Evolutionary conservation across 2,113 vertebrate genomes (phyloP).

Genomic region (Suricata suricatta): DNA sequence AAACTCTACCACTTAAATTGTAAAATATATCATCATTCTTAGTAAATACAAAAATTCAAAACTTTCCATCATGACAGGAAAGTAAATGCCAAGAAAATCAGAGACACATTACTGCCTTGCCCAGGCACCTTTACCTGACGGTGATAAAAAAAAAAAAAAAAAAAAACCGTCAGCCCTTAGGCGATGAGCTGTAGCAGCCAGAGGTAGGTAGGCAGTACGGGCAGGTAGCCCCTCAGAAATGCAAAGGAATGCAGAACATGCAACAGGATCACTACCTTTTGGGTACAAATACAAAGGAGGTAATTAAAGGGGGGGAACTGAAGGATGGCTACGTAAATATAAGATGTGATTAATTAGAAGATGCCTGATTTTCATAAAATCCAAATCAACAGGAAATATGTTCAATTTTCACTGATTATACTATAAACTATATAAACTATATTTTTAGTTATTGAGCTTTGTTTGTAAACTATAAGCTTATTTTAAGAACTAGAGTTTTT

Average conservation of each 20-base stretch:
- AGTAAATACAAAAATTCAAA: background rate
- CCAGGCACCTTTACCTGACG: accelerated
- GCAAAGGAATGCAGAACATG: background rate
- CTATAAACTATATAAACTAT: background rate
- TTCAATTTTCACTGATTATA: background rate
- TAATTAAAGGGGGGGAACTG: background rate
- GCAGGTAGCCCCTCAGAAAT: accelerated
- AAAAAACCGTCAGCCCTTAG: background rate
- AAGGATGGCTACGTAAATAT: background rate
- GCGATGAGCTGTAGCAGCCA: background rate
- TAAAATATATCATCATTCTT: background rate
- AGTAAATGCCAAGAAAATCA: background rate
- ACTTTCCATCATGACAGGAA: background rate
- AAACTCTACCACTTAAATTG: background rate
- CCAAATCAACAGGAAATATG: background rate
- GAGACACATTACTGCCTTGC: background rate
- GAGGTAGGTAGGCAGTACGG: accelerated
- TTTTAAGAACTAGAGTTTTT: background rate
- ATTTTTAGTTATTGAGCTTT: background rate
- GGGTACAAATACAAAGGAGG: background rate
- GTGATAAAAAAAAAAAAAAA: background rate
- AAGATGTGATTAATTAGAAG: background rate
- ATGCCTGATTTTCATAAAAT: background rate
- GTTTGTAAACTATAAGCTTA: background rate
- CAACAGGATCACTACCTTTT: background rate